Conservation (phyloP, 2,113 vertebrate species). For the Oryctolagus cuniculus region mOryCun1.1 NC_091433.1:69063001-69063500, state of each 20-base stretch:
- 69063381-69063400: background rate
- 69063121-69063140: background rate
- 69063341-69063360: background rate
- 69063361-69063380: background rate
- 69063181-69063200: background rate
- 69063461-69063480: background rate
- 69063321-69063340: background rate
- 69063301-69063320: background rate
- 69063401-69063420: background rate
- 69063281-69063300: background rate
- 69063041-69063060: background rate
- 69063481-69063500: background rate
- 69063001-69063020: no score
- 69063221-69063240: background rate
- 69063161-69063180: background rate
- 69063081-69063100: background rate
- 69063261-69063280: background rate
- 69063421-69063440: background rate
- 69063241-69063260: background rate
- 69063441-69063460: background rate
- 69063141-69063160: background rate
- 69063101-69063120: background rate
- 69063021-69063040: background rate
- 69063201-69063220: background rate
- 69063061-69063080: background rate